Evolutionary conservation across 2,113 vertebrate species (phyloP), one percentile per base, ranked within the genome.

Genomic region (Apeltes quadracus): DNA sequence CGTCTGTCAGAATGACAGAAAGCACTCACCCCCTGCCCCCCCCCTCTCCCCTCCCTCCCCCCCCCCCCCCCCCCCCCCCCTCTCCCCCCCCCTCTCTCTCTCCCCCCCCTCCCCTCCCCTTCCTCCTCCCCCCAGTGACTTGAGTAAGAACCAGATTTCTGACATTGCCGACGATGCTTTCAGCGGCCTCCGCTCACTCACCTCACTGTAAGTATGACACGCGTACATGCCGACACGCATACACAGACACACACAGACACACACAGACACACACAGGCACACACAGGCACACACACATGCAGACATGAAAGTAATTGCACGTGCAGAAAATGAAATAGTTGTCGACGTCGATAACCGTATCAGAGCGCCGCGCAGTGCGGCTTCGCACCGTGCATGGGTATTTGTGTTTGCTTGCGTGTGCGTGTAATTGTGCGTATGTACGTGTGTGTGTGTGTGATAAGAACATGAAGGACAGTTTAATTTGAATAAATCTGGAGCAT

Each of bases 101-200:
- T 55, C 67, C 65, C 22, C 29, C 65, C 16, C 25, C 23, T 32
- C 48, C 48, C 67, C 63, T 65, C 53, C 50, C 44, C 46, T 39
- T 64, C 65, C 70, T 58, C 22, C 34, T 76, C 62, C 91, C 94
- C 90, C 50, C 92, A 99, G 98, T 93, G 98, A 99, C 92, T 93
- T 99, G 92, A 99, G 98, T 92, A 99, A 99, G 94, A 99, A 99
- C 92, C 97, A 99, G 89, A 96, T 99, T 91, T 95, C 96, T 15
- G 98, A 99, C 90, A 95, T 99, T 25, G 97, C 98, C 0, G 94
- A 95, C 1, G 97, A 99, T 72, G 96, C 98, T 36, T 99, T 99
- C 93, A 96, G 93, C 55, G 97, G 98, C 83, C 95, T 99, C 79
- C 96, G 97, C 76, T 98, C 95, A 3, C 97, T 99, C 91, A 97